Percentiles rank a stretch among this genome's conserved stretches.
These are phyloP conservation scores for Chymomyza fuscimana DNA, from an alignment of 2,888 invertebrate species.

Conservation along the genomic window DNA sequence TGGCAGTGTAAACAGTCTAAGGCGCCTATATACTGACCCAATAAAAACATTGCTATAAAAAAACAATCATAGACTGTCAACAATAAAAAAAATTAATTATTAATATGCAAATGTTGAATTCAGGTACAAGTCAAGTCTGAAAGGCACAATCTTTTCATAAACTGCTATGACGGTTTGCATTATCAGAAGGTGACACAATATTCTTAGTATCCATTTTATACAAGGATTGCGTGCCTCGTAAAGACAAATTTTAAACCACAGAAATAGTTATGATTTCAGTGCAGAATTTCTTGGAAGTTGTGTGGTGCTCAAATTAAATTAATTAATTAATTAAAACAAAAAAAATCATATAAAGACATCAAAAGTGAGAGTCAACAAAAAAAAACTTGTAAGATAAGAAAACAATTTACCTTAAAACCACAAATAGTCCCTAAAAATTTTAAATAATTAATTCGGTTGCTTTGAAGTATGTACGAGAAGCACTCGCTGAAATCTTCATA, in stretches of 20 bases:
- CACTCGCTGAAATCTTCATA: no score
- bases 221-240: background rate
- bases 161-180: constrained; percentile 35
- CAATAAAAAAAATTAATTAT: constrained; percentile 64
- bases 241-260: background rate
- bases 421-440: no score
- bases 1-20: background rate
- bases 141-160: constrained; percentile 48
- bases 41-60: background rate
- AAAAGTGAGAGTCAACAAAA: no score
- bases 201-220: background rate
- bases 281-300: no score
- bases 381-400: no score
- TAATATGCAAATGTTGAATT: constrained; percentile 57
- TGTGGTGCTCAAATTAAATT: no score
- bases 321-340: no score
- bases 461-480: no score
- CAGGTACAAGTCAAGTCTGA: constrained; percentile 20
- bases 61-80: constrained; percentile 43
- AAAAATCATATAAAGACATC: no score
- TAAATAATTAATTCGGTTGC: no score
- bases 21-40: constrained; percentile 16
- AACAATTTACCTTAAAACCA: no score
- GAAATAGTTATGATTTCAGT: no score
- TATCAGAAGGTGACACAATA: constrained; percentile 42